Evolutionary conservation across 1,140 invertebrate genomes (phyloP), one percentile per base, ranked within the genome.

Genomic region (Listronotus bonariensis): DNA sequence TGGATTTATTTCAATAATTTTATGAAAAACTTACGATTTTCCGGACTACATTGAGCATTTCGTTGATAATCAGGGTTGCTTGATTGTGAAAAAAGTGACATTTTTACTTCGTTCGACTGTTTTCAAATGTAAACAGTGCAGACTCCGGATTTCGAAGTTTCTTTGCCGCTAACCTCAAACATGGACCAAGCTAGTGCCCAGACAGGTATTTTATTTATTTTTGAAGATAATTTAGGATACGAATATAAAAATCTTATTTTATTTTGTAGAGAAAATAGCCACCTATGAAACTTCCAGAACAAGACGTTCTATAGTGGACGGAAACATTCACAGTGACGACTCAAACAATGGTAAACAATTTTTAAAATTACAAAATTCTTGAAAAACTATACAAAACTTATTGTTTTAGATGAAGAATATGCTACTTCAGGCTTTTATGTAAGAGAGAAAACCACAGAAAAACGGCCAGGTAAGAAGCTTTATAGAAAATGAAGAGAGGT

Each of bases 401-500:
- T 1, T 36, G 8, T 36, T 65, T 57, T 40, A 65, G 63, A 58
- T 41, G 46, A 58, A 17, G 63, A 65, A 52, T 57, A 51, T 48
- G 54, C 40, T 14, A 42, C 52, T 18, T 41, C 43, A 14, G 63
- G 63, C n/a, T 65, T 65, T 51, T 65, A 65, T 53, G 54, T 65
- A 12, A 57, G 63, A 36, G 63, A 65, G 43, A 65, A 65, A 65
- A 51, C 54, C 10, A 54, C 11, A 36, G 40, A 65, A 3, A 55
- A 64, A 48, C 40, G 40, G n/a, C 11, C 31, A 15, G 61, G 61
- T 57, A 41, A 64, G 38, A 17, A 26, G 20, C 31, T 41, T 49
- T 60, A 5, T 9, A 17, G 8, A 26, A 4, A 46, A 46, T 11
- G 20, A 26, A 26, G 5, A 26, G 5, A 26, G 20, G 20, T 26